Percentiles rank a stretch among this genome's conserved stretches.
Conservation (phyloP, 1,140 invertebrate species). For the Tetranychus cinnabarinus region DNA sequence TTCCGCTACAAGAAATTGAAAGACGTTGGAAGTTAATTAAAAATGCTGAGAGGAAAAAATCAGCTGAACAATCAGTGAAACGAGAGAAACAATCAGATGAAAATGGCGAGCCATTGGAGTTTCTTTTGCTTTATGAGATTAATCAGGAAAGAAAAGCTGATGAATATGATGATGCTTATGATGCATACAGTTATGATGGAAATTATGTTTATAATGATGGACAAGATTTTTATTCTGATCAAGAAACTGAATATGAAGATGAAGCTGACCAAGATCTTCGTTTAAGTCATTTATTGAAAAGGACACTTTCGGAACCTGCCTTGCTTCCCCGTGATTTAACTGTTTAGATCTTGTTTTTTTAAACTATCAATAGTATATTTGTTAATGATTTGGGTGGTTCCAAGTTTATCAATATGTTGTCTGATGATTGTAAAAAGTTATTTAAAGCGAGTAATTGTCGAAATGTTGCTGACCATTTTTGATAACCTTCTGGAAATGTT, state of each 20-base stretch:
- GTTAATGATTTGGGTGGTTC: neutral
- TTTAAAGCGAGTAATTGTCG: neutral
- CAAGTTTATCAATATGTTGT: neutral
- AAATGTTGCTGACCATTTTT: neutral
- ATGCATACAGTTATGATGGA: too few relatives aligned
- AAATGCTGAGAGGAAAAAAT: neutral
- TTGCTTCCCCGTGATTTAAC: neutral
- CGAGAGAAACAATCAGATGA: neutral
- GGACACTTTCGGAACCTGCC: neutral
- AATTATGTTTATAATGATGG: too few relatives aligned
- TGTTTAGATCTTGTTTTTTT: neutral
- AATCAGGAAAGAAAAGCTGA: neutral
- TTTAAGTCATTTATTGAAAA: neutral
- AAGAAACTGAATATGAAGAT: too few relatives aligned
- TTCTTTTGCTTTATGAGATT: neutral
- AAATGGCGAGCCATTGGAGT: neutral
- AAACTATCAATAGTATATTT: neutral
- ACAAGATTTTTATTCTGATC: too few relatives aligned
- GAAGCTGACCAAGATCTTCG: too few relatives aligned
- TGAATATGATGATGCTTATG: too few relatives aligned
- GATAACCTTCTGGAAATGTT: neutral
- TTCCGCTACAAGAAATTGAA: neutral
- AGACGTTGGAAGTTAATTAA: constrained; percentile 1
- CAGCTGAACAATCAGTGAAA: neutral
- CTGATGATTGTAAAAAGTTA: neutral